Base-by-base conservation (phyloP, 2,888 invertebrate genomes). In the Scrobipalpa atriplicella region DNA sequence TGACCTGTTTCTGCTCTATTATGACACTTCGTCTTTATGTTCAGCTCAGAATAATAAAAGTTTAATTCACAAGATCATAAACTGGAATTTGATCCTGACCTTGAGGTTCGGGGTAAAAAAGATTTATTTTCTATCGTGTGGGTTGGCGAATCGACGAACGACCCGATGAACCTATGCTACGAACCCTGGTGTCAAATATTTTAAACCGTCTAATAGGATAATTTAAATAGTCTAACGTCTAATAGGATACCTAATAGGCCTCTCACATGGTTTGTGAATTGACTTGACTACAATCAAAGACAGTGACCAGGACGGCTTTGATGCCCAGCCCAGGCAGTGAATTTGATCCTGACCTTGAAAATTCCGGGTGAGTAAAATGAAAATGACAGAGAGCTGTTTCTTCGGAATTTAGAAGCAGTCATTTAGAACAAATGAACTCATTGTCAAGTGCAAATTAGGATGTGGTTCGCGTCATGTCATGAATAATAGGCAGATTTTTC, bases 381-480 rank as follows among this genome's bases (percentile, higher is more conserved):
- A 13, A 43, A 43, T 43, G 10, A 11, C 13, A 43, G 13, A 43
- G 13, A 13, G 43, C 13, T 13, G 13, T 7, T 21, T 54, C 6
- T 9, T 52, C 18, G 18, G 19, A 19, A 52, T 29, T 56, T 56
- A 29, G 29, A 29, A 29, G 29, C 29, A 38, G 36, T 6, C 36
- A 58, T 36, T 58, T 58, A 58, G 58, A 13, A n/a, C 36, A 56
- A 21, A 11, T 36, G 13, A 36, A 54, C 8, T 54, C 54, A 19
- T 11, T 54, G 54, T 54, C 54, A 54, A 58, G 29, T 58, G 58
- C n/a, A n/a, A 58, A 36, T 58, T 16, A 58, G 58, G 58, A 58
- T 58, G 54, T 54, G n/a, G n/a, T 2, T 6, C n/a, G 1, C 6
- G n/a, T 5, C 6, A 5, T 5, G 1, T n/a, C n/a, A 47, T n/a